Evolutionary conservation across 2,113 vertebrate genomes (phyloP).

Genomic region (Falcunculus frontatus): DNA sequence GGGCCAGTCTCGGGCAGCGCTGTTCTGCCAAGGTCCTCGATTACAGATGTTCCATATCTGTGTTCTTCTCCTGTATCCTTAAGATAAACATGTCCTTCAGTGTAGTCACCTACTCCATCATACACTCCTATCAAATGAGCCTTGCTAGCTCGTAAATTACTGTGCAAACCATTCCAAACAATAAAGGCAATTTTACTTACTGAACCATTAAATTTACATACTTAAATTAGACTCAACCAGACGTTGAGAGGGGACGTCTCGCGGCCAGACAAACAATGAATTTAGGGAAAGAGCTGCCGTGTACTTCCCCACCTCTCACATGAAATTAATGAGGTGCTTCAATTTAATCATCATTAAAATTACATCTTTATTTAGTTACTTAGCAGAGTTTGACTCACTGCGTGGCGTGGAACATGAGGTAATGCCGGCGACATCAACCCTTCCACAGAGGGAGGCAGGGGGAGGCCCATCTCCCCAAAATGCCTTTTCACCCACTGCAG

Average conservation of each 20-base stretch:
- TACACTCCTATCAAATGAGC: constrained; percentile 48
- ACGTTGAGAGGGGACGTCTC: constrained; percentile 45
- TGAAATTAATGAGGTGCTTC: constrained; percentile 77
- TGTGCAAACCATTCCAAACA: constrained; percentile 71
- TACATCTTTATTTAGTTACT: constrained; percentile 70
- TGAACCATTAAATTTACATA: constrained; percentile 76
- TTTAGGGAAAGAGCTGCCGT: constrained; percentile 53
- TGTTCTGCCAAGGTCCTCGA: neutral
- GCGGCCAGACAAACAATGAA: constrained; percentile 66
- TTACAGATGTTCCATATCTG: neutral
- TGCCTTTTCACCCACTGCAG: neutral
- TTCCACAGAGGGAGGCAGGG: neutral
- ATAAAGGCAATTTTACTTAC: constrained; percentile 75
- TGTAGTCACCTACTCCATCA: constrained; percentile 56
- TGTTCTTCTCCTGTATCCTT: neutral
- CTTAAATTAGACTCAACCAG: constrained; percentile 75
- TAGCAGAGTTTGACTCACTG: constrained; percentile 59
- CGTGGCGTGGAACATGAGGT: neutral
- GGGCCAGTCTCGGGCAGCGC: fast-evolving
- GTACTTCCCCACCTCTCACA: constrained; percentile 67
- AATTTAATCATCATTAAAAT: constrained; percentile 66
- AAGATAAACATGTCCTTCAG: constrained; percentile 40
- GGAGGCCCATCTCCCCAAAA: neutral
- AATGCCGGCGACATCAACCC: neutral
- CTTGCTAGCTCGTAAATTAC: constrained; percentile 70